phyloP scores from a whole-genome alignment of 2,797 vertebrate species.

The Crax fasciolata region DNA sequence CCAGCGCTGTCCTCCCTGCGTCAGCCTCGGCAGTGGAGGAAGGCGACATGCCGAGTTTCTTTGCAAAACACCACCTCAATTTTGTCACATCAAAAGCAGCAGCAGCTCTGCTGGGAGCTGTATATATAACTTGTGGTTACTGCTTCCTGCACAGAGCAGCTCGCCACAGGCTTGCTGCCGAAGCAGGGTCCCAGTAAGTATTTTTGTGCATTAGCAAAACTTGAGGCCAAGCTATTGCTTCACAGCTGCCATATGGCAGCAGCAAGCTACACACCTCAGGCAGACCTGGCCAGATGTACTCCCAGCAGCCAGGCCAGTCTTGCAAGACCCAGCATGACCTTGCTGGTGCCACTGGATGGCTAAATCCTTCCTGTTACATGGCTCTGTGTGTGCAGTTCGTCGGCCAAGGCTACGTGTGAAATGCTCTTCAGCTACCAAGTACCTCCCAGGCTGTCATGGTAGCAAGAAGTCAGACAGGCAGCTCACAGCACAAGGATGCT shows the following conservation, averaged over 20 bases:
- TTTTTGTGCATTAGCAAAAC: not conserved
- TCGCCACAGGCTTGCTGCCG: rapidly evolving
- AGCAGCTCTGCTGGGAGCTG: conserved; percentile 26
- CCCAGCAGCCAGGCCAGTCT: not conserved
- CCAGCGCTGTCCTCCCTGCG: not conserved
- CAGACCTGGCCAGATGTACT: not conserved
- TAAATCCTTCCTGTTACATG: rapidly evolving
- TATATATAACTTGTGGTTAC: conserved; percentile 59
- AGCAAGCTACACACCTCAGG: rapidly evolving
- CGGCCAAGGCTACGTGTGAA: not conserved
- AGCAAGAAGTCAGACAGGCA: not conserved
- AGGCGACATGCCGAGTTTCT: not conserved
- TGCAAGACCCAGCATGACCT: not conserved
- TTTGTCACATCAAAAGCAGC: conserved; percentile 52
- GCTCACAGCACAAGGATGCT: not conserved
- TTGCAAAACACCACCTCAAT: conserved; percentile 28
- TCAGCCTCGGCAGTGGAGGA: not conserved
- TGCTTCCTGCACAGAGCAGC: conserved; percentile 55
- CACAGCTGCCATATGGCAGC: conserved; percentile 15
- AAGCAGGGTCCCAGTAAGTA: not conserved
- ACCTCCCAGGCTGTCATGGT: not conserved
- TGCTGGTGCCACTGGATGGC: rapidly evolving
- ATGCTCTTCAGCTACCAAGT: not conserved
- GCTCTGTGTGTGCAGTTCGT: not conserved
- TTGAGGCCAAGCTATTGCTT: not conserved